Evolutionary conservation across 2,888 invertebrate species (phyloP).

Genomic region (Lottia scabra): DNA sequence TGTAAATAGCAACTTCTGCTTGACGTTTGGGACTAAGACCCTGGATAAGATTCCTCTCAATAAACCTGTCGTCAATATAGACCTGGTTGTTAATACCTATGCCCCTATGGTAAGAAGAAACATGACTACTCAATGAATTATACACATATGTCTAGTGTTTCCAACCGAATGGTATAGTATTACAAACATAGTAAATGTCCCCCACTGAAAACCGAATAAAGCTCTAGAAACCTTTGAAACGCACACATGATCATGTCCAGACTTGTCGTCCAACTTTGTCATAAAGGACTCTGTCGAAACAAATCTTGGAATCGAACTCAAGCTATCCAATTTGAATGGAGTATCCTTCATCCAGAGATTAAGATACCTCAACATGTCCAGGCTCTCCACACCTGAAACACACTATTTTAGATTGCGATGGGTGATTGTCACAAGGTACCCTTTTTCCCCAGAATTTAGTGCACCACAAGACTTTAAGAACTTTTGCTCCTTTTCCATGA

Average conservation of each 20-base stretch:
- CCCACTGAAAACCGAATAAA: neutral
- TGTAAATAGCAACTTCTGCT: neutral
- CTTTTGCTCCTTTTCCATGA: neutral
- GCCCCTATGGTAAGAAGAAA: neutral
- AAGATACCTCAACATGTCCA: neutral
- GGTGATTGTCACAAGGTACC: too few relatives aligned
- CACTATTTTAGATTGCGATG: neutral
- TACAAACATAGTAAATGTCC: neutral
- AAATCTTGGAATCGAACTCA: neutral
- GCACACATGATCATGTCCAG: neutral
- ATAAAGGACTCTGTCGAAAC: neutral
- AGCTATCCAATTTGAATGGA: neutral
- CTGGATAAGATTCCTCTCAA: neutral
- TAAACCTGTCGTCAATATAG: neutral
- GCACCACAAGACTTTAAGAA: neutral
- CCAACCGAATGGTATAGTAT: constrained; percentile 1
- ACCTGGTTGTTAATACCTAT: neutral
- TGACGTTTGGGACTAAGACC: neutral
- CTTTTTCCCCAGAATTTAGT: too few relatives aligned
- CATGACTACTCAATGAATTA: neutral
- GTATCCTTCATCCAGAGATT: neutral
- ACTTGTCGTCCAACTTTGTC: neutral
- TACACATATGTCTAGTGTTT: neutral
- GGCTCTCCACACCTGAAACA: neutral
- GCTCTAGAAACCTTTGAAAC: neutral